Percentiles rank a stretch among this genome's conserved stretches.
Conservation (phyloP, 2,888 invertebrate genomes). For the Alentia gelatinosa region DNA sequence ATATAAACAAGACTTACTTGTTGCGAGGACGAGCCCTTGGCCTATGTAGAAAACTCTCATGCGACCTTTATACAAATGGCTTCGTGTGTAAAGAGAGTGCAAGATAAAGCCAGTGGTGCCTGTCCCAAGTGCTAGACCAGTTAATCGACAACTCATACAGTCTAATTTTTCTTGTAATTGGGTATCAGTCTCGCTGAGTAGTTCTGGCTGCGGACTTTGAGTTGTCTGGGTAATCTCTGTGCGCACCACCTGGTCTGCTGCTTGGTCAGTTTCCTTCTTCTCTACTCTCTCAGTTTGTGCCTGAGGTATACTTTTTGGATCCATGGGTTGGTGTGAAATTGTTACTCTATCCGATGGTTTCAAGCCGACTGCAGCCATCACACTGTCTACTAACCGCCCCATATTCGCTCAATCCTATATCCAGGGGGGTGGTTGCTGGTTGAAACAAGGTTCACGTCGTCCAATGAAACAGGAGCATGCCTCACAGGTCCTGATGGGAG, state of each 20-base stretch:
- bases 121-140: background rate
- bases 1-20: background rate
- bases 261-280: background rate
- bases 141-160: constrained; percentile 6
- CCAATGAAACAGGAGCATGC: too few relatives aligned
- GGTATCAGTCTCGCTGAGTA: background rate
- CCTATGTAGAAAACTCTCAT: background rate
- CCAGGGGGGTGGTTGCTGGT: too few relatives aligned
- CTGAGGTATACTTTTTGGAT: background rate
- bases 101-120: background rate
- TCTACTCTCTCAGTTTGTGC: background rate
- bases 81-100: background rate
- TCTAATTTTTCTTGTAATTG: background rate
- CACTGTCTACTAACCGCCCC: constrained; percentile 53
- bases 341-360: constrained; percentile 51
- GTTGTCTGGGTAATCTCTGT: background rate
- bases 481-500: too few relatives aligned
- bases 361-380: constrained; percentile 50
- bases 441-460: too few relatives aligned
- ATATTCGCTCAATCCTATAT: too few relatives aligned
- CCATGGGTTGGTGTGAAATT: background rate
- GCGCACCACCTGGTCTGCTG: background rate
- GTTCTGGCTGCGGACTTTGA: background rate
- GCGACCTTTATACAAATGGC: background rate
- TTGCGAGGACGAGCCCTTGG: background rate